These are phyloP conservation scores for Pocota personata DNA, from an alignment of 2,888 invertebrate species.

Conservation along the genomic window DNA sequence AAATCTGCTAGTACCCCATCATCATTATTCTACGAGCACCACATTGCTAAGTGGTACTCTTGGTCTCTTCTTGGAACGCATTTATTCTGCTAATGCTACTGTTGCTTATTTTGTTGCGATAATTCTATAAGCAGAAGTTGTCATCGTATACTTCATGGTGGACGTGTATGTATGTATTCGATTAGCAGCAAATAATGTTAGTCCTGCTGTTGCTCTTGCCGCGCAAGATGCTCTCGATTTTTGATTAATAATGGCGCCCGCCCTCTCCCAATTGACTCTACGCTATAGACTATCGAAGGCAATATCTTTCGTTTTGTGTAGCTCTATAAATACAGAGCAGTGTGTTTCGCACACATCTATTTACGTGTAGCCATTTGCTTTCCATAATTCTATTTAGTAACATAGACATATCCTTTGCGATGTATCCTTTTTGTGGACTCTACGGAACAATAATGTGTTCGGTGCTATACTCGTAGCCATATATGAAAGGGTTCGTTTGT, in stretches of 20 bases:
- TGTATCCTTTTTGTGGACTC: slow-evolving; percentile 22
- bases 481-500: slow-evolving; percentile 5
- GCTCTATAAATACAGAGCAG: neutral
- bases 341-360: neutral
- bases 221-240: slow-evolving; percentile 50
- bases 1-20: slow-evolving; percentile 3
- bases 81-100: neutral
- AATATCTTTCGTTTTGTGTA: slow-evolving; percentile 1
- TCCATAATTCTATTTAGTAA: slow-evolving; percentile 46
- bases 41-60: slow-evolving; percentile 35
- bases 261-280: neutral
- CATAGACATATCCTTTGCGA: slow-evolving; percentile 12
- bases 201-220: slow-evolving; percentile 39
- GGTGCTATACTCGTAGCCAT: neutral
- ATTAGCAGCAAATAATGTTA: slow-evolving; percentile 57
- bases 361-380: slow-evolving; percentile 35
- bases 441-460: neutral
- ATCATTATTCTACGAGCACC: slow-evolving; percentile 14
- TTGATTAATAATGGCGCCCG: slow-evolving; percentile 46
- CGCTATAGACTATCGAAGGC: neutral
- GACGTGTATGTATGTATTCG: slow-evolving; percentile 18
- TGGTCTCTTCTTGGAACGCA: slow-evolving; percentile 18
- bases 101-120: slow-evolving; percentile 7
- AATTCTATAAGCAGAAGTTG: slow-evolving; percentile 54
- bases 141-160: slow-evolving; percentile 37